Percentiles rank a stretch among this genome's conserved stretches.
These are phyloP conservation scores for Urocitellus parryii DNA, from an alignment of 2,113 vertebrate genomes.

Conservation along the genomic window DNA sequence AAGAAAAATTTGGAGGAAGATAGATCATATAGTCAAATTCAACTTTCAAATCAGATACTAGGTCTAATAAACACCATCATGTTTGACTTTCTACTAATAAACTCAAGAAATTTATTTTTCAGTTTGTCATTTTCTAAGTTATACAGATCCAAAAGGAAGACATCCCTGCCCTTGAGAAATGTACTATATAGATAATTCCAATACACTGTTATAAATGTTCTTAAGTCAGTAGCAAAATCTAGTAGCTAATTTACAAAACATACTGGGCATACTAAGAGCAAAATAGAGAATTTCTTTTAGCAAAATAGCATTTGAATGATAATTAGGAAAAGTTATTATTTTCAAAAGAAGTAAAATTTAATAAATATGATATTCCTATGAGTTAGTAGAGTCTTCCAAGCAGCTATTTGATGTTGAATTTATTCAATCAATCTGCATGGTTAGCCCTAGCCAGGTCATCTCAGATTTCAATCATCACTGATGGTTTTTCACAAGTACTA, in stretches of 20 bases:
- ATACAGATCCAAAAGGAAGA: not conserved
- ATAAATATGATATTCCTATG: not conserved
- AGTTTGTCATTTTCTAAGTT: not conserved
- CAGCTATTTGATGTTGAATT: not conserved
- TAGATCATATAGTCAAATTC: not conserved
- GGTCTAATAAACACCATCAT: not conserved
- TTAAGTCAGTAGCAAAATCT: not conserved
- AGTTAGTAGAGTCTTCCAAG: not conserved
- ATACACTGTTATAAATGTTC: not conserved
- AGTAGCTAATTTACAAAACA: not conserved
- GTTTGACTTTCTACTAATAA: not conserved
- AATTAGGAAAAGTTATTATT: not conserved
- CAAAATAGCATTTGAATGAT: not conserved
- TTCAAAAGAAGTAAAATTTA: not conserved
- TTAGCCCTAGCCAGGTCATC: not conserved
- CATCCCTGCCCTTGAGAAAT: not conserved
- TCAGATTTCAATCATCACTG: not conserved
- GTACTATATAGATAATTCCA: not conserved
- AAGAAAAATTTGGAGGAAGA: not conserved
- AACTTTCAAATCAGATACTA: not conserved
- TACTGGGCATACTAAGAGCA: not conserved
- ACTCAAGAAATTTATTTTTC: not conserved
- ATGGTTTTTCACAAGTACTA: not conserved
- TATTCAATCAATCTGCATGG: not conserved
- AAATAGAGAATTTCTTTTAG: not conserved